phyloP scores from a whole-genome alignment of 2,888 invertebrate species.

The Yponomeuta cagnagella region DNA sequence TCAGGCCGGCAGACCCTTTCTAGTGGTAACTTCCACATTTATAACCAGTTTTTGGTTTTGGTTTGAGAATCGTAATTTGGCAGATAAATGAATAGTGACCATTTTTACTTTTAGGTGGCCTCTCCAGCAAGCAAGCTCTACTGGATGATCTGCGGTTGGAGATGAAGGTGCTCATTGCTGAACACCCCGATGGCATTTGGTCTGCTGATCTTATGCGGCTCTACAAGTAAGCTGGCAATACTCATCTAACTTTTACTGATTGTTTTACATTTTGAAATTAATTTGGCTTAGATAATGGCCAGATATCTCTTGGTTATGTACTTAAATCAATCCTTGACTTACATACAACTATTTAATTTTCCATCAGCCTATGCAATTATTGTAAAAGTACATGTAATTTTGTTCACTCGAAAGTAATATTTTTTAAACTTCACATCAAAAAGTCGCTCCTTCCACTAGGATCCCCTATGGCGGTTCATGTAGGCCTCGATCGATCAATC shows the following conservation, averaged over 20 bases:
- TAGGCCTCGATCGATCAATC: no score
- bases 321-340: no score
- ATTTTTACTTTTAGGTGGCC: constrained; percentile 22
- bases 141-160: constrained; percentile 43
- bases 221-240: constrained; percentile 47
- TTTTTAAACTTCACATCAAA: no score
- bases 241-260: neutral
- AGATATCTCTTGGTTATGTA: no score
- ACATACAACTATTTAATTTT: no score
- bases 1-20: constrained; percentile 13
- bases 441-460: no score
- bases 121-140: constrained; percentile 26
- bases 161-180: constrained; percentile 41
- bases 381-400: no score
- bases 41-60: neutral
- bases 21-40: constrained; percentile 9
- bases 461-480: no score
- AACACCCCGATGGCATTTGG: constrained; percentile 60
- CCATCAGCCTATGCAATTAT: no score
- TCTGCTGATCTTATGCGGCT: constrained; percentile 55
- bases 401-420: no score
- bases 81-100: neutral
- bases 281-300: no score
- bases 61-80: neutral
- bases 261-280: neutral